Conservation (phyloP, 2,888 invertebrate genomes). For the Macropis europaea region DNA sequence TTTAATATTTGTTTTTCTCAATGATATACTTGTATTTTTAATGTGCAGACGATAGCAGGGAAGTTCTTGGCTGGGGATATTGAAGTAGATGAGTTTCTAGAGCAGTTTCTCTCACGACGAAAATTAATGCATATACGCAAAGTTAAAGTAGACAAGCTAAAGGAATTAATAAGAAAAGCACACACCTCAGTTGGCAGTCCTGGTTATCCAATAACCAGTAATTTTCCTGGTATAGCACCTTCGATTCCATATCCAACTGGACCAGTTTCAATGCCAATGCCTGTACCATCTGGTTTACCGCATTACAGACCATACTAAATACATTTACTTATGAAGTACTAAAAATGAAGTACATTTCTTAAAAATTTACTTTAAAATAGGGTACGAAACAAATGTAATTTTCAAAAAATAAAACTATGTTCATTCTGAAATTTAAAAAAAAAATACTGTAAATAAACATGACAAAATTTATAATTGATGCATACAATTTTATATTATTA, state of each 20-base stretch:
- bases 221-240: slow-evolving; percentile 80
- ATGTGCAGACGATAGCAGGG: slow-evolving; percentile 84
- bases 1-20: too few species aligned
- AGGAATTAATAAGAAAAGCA: slow-evolving; percentile 84
- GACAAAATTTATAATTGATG: too few species aligned
- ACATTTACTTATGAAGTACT: neutral
- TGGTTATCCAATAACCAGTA: slow-evolving; percentile 73
- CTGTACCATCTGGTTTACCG: slow-evolving; percentile 74
- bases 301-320: slow-evolving; percentile 63
- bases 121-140: slow-evolving; percentile 90
- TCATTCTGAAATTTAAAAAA: too few species aligned
- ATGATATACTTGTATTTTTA: neutral
- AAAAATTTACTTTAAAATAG: too few species aligned
- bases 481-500: too few species aligned
- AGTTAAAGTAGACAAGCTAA: slow-evolving; percentile 96
- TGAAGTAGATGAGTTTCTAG: slow-evolving; percentile 90
- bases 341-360: too few species aligned
- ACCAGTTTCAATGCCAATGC: slow-evolving; percentile 90
- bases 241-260: slow-evolving; percentile 86
- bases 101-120: slow-evolving; percentile 89
- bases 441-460: too few species aligned
- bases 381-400: too few species aligned
- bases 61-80: slow-evolving; percentile 89
- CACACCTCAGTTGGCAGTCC: slow-evolving; percentile 67
- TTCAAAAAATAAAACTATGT: too few species aligned